Evolutionary conservation across 2,113 vertebrate genomes (phyloP), one percentile per base, ranked within the genome.

Genomic region (Pteronura brasiliensis): DNA sequence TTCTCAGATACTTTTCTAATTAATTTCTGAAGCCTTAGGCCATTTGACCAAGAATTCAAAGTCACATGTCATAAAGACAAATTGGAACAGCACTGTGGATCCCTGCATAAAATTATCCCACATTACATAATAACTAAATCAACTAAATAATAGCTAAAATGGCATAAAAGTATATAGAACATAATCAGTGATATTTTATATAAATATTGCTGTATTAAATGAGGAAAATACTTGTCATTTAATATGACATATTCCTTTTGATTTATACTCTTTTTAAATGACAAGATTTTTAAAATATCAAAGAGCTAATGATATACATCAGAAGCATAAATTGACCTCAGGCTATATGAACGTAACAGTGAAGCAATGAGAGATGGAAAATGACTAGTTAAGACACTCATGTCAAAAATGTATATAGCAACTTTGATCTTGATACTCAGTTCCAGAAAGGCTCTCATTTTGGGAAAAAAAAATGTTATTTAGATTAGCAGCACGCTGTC

Each of bases 21-120:
- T 93, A 96, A 85, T 97, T 97, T 98, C 81, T 98, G 76, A 93
- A 69, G 97, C 84, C 47, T 44, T 86, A 72, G 77, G 18, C 12
- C 79, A 95, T 90, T 96, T 77, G 57, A 90, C 79, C 63, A 83
- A 90, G 87, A 79, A 98, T 93, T 97, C 69, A 79, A 96, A 96
- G 88, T 65, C 67, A 84, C 69, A 49, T 63, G 3, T 93, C 86
- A 44, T 44, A 63, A 96, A 98, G 93, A 95, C 2, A 49, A 96
- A 88, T 92, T 61, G 95, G 49, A 97, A 90, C 17, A 92, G 90
- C 49, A 92, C 9, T 93, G 63, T 96, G 81, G 79, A 29, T 5
- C 39, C 87, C 85, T 34, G 69, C 9, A 98, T 71, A 97, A 96
- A 89, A 74, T 49, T 85, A 55, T 55, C 25, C 9, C 25, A 91